Evolutionary conservation across 1,140 invertebrate species (phyloP), one percentile per base, ranked within the genome.

Genomic region (Acarapis woodi): DNA sequence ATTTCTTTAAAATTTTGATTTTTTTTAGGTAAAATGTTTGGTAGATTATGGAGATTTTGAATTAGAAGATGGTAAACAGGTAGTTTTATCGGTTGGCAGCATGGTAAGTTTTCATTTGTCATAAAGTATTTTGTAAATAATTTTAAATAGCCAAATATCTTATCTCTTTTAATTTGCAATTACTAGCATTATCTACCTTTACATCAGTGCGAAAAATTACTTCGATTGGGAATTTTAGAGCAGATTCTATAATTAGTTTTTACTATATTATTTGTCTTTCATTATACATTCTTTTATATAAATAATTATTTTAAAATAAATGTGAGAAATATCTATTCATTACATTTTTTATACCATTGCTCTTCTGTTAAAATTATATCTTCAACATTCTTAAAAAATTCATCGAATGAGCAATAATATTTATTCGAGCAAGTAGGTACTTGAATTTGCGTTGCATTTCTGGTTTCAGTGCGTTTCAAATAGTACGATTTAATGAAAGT

Each of bases 11-110:
- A 18, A 12, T 9, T 44, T 16, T 26, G 35, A 20, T 19, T 2
- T 32, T 41, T 52, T 56, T 39, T 36, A 73, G 68, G 82, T 90
- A 1, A 59, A 76, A 22, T 88, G 82, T 53, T 49, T 88, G 19
- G 57, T 64, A 30, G 80, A 94, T 56, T 85, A 83, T 60, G 87
- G 87, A 1, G 79, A 78, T 55, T 70, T 85, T 50, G 85, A 94
- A 55, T 62, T 87, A 12, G 80, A 82, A 49, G 75, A 87, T 62
- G 88, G 87, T 25, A 72, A 77, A 50, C 64, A 73, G 0, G 66
- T 94, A 18, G 62, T 73, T 36, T 57, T 96, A 1, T 82, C 78
- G 53, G 85, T 85, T 55, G 78, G 93, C 51, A 85, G 73, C 46
- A 71, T 59, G 49, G 59, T 61, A 46, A 37, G 46, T 45, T 19